Base-by-base conservation (phyloP, 2,888 invertebrate genomes). In the Spialia ferax region DNA sequence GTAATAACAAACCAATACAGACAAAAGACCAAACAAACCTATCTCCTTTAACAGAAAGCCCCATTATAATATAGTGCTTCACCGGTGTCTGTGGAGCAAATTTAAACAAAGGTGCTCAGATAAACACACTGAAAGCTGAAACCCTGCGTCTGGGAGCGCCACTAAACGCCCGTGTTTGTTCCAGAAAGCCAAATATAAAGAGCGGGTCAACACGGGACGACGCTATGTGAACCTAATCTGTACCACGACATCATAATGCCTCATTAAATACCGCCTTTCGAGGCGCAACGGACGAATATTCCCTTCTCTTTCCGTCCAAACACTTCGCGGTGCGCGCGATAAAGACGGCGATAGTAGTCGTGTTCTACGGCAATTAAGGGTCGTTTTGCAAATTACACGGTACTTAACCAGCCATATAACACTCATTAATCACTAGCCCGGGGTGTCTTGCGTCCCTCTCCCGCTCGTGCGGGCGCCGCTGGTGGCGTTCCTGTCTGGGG, bases 381-480 rank as follows among this genome's bases (percentile, higher is more conserved):
- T 95, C 95, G 95, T 95, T 95, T 95, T 95, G 95, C 95, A 95
- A 95, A 96, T 96, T 96, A 96, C 95, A 95, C 94, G 95, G 95
- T 95, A 95, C 95, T 96, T 96, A 95, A 95, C 94, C 94, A 95
- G 94, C 95, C 95, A 95, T 95, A 95, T 94, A 95, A 95, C 93
- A 89, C 89, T 93, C 89, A 95, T 95, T 95, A 95, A 95, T 95
- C 95, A 95, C 94, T 83, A 81, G 80, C 75, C 79, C 77, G 83
- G 88, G 84, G 79, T 78, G 78, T 76, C 69, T 68, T 74, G 75
- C 71, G 72, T 88, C 88, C 82, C 85, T 73, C 76, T 91, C 81
- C 68, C 74, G 72, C 87, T 68, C 71, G 67, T n/a, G 15, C 54
- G 63, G 62, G 57, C 56, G 63, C 56, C 32, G 71, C 45, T 80